A percentile compares a stretch with the other conserved stretches of the same genome.
Conservation (phyloP, 2,797 vertebrate species). For the Cottoperca gobio region DNA sequence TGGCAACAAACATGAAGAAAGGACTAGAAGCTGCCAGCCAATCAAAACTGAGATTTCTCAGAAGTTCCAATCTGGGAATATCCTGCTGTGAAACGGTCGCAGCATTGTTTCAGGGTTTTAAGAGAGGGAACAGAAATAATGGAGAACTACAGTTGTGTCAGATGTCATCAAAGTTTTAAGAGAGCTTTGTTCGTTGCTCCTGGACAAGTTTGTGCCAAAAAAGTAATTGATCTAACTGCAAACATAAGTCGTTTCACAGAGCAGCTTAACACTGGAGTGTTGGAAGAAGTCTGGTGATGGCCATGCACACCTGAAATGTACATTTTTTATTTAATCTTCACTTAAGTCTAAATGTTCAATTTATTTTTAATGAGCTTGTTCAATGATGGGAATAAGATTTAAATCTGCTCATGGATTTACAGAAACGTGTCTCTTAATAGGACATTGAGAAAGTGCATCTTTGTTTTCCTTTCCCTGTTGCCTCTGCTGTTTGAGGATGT, state of each 20-base stretch:
- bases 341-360: constrained; percentile 35
- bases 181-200: not conserved
- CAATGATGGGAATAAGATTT: not conserved
- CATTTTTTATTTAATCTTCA: constrained; percentile 27
- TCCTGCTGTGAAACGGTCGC: not conserved
- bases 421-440: not conserved
- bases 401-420: not conserved
- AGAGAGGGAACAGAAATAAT: not conserved
- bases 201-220: not conserved
- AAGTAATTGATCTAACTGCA: not conserved
- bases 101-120: not conserved
- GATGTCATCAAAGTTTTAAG: not conserved
- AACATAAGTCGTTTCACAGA: not conserved
- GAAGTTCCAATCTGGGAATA: not conserved
- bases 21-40: not conserved
- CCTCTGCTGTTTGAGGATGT: constrained; percentile 52
- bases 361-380: constrained; percentile 50
- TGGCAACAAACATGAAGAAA: too few relatives aligned
- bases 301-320: constrained; percentile 18
- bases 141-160: not conserved
- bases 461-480: constrained; percentile 7
- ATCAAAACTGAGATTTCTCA: not conserved
- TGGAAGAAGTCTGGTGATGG: not conserved
- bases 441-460: constrained; percentile 22
- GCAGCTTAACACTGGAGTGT: not conserved